Conservation (phyloP, 2,888 invertebrate genomes). For the Oxytorus armatus region DNA sequence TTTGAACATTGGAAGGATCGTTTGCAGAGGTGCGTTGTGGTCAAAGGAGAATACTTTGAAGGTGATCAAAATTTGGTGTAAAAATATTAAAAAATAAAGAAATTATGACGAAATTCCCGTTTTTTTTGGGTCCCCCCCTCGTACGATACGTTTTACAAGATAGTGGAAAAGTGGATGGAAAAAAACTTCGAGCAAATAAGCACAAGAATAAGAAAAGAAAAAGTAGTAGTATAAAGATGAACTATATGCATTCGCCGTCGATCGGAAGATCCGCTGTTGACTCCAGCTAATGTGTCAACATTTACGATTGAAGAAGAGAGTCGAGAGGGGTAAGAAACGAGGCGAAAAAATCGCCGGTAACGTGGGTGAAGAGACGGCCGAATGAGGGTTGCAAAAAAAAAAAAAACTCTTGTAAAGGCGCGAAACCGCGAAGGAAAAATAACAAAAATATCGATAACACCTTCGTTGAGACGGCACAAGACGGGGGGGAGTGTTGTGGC, state of each 20-base stretch:
- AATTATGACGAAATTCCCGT: too few species aligned
- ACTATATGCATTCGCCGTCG: conserved; percentile 31
- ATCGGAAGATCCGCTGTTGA: conserved; percentile 67
- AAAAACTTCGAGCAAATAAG: conserved; percentile 39
- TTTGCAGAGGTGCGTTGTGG: too few species aligned
- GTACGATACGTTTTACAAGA: conserved; percentile 1
- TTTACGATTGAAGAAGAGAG: conserved; percentile 54
- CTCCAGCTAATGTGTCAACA: conserved; percentile 71
- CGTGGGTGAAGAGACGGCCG: conserved; percentile 7
- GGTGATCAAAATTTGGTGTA: too few species aligned
- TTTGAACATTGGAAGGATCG: too few species aligned
- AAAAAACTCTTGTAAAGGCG: conserved; percentile 22
- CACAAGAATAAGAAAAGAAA: conserved; percentile 40
- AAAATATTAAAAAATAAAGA: too few species aligned
- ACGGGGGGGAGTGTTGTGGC: too few species aligned
- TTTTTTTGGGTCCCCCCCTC: not conserved
- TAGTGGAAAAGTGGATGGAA: not conserved
- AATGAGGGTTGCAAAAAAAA: conserved; percentile 12
- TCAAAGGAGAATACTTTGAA: too few species aligned
- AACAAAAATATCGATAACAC: conserved; percentile 32
- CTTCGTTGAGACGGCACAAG: conserved; percentile 7
- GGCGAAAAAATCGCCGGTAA: conserved; percentile 37
- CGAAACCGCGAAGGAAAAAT: conserved; percentile 39
- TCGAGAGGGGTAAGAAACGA: conserved; percentile 28
- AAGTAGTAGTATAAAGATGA: conserved; percentile 30